Conservation (phyloP, 2,113 vertebrate species). For the Rhadina sibilatrix region DNA sequence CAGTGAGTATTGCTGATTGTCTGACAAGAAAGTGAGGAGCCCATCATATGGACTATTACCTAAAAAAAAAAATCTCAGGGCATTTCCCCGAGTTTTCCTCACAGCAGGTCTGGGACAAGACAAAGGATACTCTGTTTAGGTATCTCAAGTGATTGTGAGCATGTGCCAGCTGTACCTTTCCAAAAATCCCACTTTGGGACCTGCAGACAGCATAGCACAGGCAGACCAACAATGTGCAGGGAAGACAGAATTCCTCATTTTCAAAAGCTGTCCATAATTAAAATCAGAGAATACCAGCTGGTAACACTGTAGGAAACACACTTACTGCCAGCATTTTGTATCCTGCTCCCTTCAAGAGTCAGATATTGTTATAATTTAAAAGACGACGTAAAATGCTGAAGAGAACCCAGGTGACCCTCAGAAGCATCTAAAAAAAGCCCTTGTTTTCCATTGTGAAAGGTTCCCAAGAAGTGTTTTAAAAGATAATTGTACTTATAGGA, state of each 20-base stretch:
- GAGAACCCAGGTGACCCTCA: neutral
- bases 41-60: neutral
- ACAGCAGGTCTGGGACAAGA: neutral
- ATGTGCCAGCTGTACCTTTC: neutral
- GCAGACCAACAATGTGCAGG: neutral
- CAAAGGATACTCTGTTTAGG: neutral
- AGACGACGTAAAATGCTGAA: neutral
- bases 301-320: neutral
- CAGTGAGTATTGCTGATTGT: neutral
- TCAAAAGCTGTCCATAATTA: neutral
- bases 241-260: neutral
- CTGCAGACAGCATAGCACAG: neutral
- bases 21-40: neutral
- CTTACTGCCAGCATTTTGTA: neutral
- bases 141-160: neutral
- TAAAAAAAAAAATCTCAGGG: neutral
- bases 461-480: conserved; percentile 43
- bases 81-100: neutral
- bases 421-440: neutral
- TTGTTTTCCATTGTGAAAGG: conserved; percentile 49
- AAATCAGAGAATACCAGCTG: neutral
- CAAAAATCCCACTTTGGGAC: neutral
- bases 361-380: neutral
- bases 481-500: conserved; percentile 59
- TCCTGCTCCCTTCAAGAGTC: neutral